These are phyloP conservation scores for Otis tarda DNA, from an alignment of 2,113 vertebrate species.

Conservation along the genomic window DNA sequence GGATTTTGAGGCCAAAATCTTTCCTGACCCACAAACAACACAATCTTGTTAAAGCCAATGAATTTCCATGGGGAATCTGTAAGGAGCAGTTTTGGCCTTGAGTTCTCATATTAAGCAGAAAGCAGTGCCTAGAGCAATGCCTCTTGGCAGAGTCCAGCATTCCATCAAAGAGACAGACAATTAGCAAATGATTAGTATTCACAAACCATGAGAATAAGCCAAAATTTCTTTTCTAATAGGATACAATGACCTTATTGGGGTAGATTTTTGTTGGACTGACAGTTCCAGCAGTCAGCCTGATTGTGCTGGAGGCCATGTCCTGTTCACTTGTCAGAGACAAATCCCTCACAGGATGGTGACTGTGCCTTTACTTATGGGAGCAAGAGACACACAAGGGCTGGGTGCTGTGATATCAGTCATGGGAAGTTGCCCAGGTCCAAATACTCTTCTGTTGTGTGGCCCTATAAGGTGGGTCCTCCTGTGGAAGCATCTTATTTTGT, in stretches of 20 bases:
- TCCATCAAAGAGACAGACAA: slow-evolving; percentile 22
- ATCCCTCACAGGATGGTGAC: neutral
- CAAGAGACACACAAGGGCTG: neutral
- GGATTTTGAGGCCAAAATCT: neutral
- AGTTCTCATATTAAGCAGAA: slow-evolving; percentile 14
- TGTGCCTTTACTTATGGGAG: neutral
- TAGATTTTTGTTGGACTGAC: neutral
- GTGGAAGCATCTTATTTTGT: neutral
- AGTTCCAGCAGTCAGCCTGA: neutral
- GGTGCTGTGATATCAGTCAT: neutral
- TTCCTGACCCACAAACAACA: neutral
- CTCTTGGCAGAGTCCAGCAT: slow-evolving; percentile 28
- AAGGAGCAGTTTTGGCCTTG: neutral
- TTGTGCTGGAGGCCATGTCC: neutral
- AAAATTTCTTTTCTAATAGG: slow-evolving; percentile 28
- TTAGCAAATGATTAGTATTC: slow-evolving; percentile 51
- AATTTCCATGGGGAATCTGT: slow-evolving; percentile 23
- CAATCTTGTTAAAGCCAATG: neutral
- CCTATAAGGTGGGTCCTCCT: neutral
- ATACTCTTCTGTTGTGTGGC: neutral
- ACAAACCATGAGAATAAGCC: neutral
- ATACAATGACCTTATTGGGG: neutral
- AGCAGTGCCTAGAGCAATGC: slow-evolving; percentile 6
- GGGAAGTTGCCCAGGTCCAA: neutral
- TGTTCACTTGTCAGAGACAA: neutral